These are phyloP conservation scores for Hydriomena furcata DNA, from an alignment of 2,888 invertebrate species.

Conservation along the genomic window DNA sequence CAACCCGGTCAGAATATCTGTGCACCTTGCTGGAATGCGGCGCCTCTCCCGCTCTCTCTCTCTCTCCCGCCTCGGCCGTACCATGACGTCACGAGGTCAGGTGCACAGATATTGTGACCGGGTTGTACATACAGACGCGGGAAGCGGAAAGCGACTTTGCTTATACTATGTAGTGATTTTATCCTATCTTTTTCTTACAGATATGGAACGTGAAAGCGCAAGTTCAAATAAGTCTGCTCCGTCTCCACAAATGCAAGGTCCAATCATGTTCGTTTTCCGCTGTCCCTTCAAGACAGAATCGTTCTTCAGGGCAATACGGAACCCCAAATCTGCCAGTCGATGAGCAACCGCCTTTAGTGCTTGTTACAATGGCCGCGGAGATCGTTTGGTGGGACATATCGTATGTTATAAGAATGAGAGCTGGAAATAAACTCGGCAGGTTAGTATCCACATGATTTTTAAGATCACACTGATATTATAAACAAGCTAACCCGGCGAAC, in stretches of 20 bases:
- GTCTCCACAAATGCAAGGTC: constrained; percentile 81
- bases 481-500: no score
- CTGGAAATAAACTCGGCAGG: constrained; percentile 53
- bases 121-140: no score
- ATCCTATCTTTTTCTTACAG: constrained; percentile 44
- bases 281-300: constrained; percentile 60
- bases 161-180: no score
- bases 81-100: no score
- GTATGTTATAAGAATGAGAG: constrained; percentile 54
- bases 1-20: no score
- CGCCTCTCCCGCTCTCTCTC: no score
- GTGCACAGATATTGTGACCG: no score
- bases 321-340: constrained; percentile 38
- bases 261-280: constrained; percentile 81
- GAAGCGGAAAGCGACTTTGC: no score
- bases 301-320: constrained; percentile 39
- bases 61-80: no score
- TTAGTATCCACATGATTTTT: constrained; percentile 27
- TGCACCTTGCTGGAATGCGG: no score
- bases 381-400: constrained; percentile 84
- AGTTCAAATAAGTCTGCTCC: constrained; percentile 63
- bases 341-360: constrained; percentile 69
- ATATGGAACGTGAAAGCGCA: constrained; percentile 75
- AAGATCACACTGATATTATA: no score
- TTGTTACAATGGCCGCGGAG: constrained; percentile 83